Evolutionary conservation across 2,113 vertebrate genomes (phyloP).

Genomic region (Psilopsiagon aurifrons): DNA sequence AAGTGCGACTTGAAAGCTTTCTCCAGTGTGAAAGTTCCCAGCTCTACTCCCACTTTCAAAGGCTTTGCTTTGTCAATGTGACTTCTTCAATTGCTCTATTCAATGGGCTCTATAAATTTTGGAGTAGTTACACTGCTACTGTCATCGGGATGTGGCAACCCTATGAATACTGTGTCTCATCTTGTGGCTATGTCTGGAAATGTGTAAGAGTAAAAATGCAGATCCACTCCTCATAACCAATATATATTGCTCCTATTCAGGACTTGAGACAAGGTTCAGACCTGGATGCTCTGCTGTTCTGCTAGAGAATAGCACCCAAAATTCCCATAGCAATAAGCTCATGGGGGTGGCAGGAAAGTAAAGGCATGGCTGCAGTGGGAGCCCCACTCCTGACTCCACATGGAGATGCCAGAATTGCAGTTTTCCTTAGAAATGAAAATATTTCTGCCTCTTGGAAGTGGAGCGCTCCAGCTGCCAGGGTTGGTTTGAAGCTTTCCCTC

Average conservation of each 20-base stretch:
- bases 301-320: not conserved
- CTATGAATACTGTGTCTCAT: slow-evolving; percentile 34
- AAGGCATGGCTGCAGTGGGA: not conserved
- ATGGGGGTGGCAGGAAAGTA: not conserved
- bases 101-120: not conserved
- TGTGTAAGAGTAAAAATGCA: not conserved
- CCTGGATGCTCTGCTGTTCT: not conserved
- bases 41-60: slow-evolving; percentile 32
- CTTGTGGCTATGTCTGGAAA: not conserved
- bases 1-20: slow-evolving; percentile 43
- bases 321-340: not conserved
- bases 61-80: slow-evolving; percentile 11
- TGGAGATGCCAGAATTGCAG: not conserved
- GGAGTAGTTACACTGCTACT: not conserved
- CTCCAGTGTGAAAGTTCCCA: not conserved
- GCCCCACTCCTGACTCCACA: not conserved
- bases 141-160: not conserved
- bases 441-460: not conserved
- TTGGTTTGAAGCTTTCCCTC: not conserved
- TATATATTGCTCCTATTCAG: not conserved
- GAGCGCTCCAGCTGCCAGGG: not conserved
- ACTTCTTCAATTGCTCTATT: slow-evolving; percentile 47
- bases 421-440: not conserved
- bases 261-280: not conserved
- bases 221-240: not conserved